Evolutionary conservation across 2,113 vertebrate genomes (phyloP).

Genomic region (Ammodytes marinus): DNA sequence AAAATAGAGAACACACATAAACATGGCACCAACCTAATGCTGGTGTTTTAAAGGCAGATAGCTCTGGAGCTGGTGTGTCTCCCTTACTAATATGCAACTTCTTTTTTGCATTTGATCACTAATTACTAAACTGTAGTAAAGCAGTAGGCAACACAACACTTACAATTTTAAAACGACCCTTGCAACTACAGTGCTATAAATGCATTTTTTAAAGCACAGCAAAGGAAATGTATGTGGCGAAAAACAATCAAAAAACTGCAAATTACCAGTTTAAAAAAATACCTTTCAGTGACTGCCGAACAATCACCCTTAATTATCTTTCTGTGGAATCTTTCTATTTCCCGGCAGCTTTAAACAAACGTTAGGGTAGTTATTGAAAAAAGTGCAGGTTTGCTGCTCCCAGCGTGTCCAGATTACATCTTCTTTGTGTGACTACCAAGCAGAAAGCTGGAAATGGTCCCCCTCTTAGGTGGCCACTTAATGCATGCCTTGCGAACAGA

Average conservation of each 20-base stretch:
- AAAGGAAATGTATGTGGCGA: neutral
- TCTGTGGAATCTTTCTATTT: neutral
- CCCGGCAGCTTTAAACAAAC: neutral
- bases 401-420: conserved; percentile 43
- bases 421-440: conserved; percentile 32
- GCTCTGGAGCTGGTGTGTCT: neutral
- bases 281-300: conserved; percentile 20
- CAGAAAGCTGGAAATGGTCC: conserved; percentile 49
- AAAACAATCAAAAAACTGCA: neutral
- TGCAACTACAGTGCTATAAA: neutral
- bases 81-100: neutral
- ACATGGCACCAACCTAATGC: neutral
- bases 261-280: neutral
- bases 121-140: conserved; percentile 9
- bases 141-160: neutral
- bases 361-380: conserved; percentile 11
- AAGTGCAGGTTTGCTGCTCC: conserved; percentile 37
- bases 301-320: neutral
- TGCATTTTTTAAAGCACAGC: neutral
- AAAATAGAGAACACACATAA: neutral
- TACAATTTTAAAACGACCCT: neutral
- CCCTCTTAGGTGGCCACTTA: conserved; percentile 53
- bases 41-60: neutral
- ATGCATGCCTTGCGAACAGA: conserved; percentile 53
- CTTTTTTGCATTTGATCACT: neutral